These are phyloP conservation scores for Nyctibius bracteatus DNA, from an alignment of 2,113 vertebrate genomes.

Conservation along the genomic window DNA sequence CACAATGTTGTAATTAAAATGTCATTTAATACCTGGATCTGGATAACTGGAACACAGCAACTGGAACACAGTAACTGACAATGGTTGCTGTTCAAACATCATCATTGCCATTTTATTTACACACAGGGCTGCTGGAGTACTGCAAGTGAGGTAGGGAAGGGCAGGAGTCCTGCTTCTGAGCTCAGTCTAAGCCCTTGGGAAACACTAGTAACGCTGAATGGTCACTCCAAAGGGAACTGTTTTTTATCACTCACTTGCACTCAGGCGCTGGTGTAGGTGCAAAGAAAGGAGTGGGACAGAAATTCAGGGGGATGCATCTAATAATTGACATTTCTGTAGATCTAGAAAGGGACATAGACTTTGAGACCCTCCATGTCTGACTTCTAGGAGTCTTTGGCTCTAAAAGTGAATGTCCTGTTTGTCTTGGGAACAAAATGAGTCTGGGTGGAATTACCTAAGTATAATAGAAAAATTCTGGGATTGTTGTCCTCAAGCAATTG, in stretches of 20 bases:
- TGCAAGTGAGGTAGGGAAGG: background rate
- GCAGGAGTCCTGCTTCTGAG: background rate
- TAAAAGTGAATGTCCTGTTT: background rate
- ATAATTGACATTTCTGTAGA: background rate
- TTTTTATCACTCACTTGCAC: background rate
- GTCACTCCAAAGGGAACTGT: background rate
- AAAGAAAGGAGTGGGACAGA: background rate
- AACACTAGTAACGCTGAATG: accelerated
- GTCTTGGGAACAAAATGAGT: background rate
- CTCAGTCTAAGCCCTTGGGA: background rate
- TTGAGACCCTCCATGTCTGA: background rate
- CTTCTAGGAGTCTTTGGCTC: background rate
- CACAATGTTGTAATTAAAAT: background rate
- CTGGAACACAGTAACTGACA: background rate
- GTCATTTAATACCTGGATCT: background rate
- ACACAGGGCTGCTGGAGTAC: background rate
- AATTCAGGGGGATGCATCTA: background rate
- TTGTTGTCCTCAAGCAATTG: background rate
- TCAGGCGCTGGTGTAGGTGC: background rate
- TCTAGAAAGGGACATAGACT: background rate
- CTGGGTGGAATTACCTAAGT: background rate
- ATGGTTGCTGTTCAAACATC: background rate
- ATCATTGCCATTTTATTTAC: background rate
- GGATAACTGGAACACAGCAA: background rate
- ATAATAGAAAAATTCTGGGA: background rate